A percentile compares a stretch with the other conserved stretches of the same genome.
Evolutionary conservation across 2,888 invertebrate species (phyloP).

Genomic region (Apodemia zela): DNA sequence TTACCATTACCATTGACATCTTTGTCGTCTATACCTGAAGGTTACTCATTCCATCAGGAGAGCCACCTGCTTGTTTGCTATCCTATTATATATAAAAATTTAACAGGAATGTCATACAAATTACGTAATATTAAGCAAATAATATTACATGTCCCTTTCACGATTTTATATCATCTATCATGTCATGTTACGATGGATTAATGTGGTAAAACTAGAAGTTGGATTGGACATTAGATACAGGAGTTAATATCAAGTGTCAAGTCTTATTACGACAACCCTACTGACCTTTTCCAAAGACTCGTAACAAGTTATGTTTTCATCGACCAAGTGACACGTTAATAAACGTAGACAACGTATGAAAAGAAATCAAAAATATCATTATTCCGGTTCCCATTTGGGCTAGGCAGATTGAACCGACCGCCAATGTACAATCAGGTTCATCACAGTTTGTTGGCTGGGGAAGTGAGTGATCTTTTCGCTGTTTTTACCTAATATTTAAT

Average conservation of each 20-base stretch:
- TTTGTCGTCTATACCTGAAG: too few relatives aligned
- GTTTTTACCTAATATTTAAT: too few relatives aligned
- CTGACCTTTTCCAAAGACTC: neutral
- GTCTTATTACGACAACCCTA: neutral
- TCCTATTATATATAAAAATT: too few relatives aligned
- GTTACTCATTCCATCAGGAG: too few relatives aligned
- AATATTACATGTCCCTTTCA: neutral
- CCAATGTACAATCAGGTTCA: too few relatives aligned
- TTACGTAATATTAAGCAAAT: neutral
- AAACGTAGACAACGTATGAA: neutral
- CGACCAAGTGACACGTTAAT: neutral
- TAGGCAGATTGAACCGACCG: too few relatives aligned
- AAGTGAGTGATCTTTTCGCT: too few relatives aligned
- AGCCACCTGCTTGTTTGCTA: too few relatives aligned
- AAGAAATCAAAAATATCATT: neutral
- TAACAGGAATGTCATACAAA: neutral
- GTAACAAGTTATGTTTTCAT: neutral
- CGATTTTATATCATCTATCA: neutral
- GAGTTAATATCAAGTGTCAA: slow-evolving; percentile 1
- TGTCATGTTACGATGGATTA: neutral
- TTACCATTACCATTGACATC: too few relatives aligned
- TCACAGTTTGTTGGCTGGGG: too few relatives aligned
- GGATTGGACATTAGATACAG: neutral
- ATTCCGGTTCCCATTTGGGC: too few relatives aligned
- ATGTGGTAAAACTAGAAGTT: neutral